Evolutionary conservation across 2,888 invertebrate species (phyloP).

Genomic region (Prosopocoilus inquinatus): DNA sequence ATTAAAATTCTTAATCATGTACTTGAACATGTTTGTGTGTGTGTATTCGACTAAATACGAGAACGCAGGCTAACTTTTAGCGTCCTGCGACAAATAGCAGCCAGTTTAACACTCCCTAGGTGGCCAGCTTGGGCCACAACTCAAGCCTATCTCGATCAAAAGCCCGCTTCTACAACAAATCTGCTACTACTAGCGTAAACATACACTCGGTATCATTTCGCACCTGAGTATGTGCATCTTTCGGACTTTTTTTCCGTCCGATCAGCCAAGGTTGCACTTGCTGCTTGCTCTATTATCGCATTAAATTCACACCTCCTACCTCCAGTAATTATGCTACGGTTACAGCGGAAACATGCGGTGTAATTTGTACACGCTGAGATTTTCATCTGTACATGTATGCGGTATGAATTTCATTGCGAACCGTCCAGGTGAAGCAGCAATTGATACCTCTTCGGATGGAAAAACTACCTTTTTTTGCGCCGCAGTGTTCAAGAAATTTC

Average conservation of each 20-base stretch:
- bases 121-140: slow-evolving; percentile 35
- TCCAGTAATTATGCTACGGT: too few relatives aligned
- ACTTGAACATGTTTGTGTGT: neutral
- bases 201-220: slow-evolving; percentile 23
- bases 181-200: slow-evolving; percentile 33
- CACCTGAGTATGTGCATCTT: slow-evolving; percentile 13
- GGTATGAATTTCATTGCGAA: too few relatives aligned
- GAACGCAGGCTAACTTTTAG: slow-evolving; percentile 29
- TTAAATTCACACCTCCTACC: neutral
- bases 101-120: slow-evolving; percentile 37
- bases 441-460: too few relatives aligned
- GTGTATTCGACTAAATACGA: slow-evolving; percentile 7
- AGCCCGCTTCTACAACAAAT: slow-evolving; percentile 27
- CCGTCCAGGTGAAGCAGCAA: too few relatives aligned
- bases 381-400: too few relatives aligned
- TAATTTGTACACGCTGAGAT: too few relatives aligned
- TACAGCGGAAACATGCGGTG: too few relatives aligned
- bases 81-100: slow-evolving; percentile 36
- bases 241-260: slow-evolving; percentile 10
- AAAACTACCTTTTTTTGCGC: too few relatives aligned
- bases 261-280: neutral
- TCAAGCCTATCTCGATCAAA: slow-evolving; percentile 35
- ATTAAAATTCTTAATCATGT: too few relatives aligned
- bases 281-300: neutral
- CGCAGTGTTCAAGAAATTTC: too few relatives aligned